Conservation (phyloP, 2,113 vertebrate species). For the Pluvialis apricaria region DNA sequence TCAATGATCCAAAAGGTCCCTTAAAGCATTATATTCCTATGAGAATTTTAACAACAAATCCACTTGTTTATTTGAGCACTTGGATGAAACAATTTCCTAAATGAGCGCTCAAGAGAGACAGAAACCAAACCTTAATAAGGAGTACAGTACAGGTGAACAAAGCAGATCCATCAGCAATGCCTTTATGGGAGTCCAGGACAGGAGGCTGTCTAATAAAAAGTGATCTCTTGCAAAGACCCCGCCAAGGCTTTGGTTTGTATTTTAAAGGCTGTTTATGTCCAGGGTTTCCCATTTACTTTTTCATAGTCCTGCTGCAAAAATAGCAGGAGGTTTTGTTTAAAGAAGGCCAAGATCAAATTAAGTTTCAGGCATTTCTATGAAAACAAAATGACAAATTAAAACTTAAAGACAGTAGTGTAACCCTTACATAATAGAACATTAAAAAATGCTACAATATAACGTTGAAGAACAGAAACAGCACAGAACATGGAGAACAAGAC, state of each 20-base stretch:
- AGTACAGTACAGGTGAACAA: background rate
- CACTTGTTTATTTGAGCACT: background rate
- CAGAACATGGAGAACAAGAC: background rate
- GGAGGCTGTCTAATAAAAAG: background rate
- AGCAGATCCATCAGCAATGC: background rate
- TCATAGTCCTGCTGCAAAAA: background rate
- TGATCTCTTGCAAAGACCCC: background rate
- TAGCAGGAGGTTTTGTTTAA: background rate
- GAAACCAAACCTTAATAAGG: background rate
- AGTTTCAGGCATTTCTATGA: rapidly evolving
- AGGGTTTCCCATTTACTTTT: background rate
- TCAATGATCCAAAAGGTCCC: background rate
- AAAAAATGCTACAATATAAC: background rate
- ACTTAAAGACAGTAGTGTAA: background rate
- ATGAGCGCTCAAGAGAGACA: background rate
- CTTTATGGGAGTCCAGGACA: background rate
- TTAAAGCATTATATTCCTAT: background rate
- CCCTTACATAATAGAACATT: background rate
- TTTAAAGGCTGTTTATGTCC: background rate
- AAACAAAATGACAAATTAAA: background rate
- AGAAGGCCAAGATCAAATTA: background rate
- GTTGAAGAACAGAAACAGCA: background rate
- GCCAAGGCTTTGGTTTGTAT: background rate
- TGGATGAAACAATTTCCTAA: background rate
- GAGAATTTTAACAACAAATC: background rate